Evolutionary conservation across 2,797 vertebrate genomes (phyloP).

Genomic region (Labeo calbasu): DNA sequence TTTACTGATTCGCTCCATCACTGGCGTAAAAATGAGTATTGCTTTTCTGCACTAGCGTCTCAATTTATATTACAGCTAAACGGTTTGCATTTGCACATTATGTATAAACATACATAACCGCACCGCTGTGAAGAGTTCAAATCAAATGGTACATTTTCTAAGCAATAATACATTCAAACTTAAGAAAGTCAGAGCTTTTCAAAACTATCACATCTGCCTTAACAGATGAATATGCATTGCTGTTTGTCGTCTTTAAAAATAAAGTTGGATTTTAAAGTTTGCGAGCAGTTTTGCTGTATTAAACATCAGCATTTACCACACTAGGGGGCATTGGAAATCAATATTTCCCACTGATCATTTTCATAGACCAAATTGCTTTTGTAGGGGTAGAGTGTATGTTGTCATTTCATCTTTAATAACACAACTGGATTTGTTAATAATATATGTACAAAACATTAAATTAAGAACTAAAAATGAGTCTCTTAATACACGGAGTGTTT

Average conservation of each 20-base stretch:
- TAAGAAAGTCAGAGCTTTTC: background rate
- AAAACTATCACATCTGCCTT: background rate
- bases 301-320: conserved; percentile 45
- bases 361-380: conserved; percentile 7
- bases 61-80: background rate
- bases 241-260: background rate
- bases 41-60: background rate
- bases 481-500: background rate
- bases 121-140: background rate
- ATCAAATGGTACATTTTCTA: background rate
- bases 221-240: background rate
- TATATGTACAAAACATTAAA: background rate
- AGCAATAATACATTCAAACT: background rate
- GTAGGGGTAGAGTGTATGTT: background rate
- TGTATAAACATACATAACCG: background rate
- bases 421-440: conserved; percentile 28
- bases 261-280: background rate
- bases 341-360: conserved; percentile 37
- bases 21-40: background rate
- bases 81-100: background rate
- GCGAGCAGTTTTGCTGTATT: background rate
- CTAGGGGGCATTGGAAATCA: conserved; percentile 56
- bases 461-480: background rate
- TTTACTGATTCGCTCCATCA: conserved; percentile 4
- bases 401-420: conserved; percentile 19